These are phyloP conservation scores for Heteromurus nitidus DNA, from an alignment of 2,888 invertebrate genomes.

Conservation along the genomic window DNA sequence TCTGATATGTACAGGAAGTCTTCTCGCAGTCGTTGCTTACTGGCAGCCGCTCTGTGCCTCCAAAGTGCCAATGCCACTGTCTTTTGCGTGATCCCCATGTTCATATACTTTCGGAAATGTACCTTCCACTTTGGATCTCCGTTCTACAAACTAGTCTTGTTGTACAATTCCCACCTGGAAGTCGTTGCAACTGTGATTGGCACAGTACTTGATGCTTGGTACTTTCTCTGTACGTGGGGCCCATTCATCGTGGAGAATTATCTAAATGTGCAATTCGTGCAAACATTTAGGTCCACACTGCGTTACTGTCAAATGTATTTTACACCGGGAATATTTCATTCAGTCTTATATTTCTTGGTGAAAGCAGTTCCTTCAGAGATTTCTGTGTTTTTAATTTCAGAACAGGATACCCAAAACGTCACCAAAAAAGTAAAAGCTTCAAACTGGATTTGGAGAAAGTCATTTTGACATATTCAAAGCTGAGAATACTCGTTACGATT, in stretches of 20 bases:
- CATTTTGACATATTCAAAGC: not conserved
- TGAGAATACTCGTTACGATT: not conserved
- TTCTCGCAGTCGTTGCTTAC: not conserved
- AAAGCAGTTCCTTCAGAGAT: no score
- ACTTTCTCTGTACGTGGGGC: not conserved
- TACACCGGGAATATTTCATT: no score
- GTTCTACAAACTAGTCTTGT: not conserved
- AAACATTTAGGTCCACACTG: not conserved
- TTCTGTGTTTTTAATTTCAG: no score
- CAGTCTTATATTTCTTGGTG: no score
- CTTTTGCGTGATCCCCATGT: not conserved
- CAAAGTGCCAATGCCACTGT: not conserved
- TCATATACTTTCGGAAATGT: not conserved
- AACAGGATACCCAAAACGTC: no score
- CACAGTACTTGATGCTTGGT: not conserved
- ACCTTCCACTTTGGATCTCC: not conserved
- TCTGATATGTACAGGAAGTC: not conserved
- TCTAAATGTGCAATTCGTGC: not conserved
- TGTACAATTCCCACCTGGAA: not conserved
- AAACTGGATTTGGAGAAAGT: not conserved
- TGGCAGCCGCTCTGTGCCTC: not conserved
- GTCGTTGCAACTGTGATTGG: not conserved
- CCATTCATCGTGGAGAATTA: not conserved
- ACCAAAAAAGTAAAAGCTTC: no score
- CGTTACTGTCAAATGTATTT: no score